These are phyloP conservation scores for Sebastes minor DNA, from an alignment of 2,797 vertebrate species.

Conservation along the genomic window DNA sequence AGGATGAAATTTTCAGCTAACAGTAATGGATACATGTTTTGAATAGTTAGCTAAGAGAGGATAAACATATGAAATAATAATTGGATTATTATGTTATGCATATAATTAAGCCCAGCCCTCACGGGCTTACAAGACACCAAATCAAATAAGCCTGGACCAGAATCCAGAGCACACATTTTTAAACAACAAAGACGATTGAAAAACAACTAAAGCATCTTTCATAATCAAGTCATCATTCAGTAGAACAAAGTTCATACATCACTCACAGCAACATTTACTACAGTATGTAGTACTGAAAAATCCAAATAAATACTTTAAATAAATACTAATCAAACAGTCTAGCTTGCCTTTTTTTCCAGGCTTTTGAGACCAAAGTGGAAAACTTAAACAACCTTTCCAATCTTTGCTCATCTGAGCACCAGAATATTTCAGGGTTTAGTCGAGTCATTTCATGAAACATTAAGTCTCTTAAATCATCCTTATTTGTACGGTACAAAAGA, in stretches of 20 bases:
- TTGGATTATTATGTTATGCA: neutral
- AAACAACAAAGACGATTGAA: neutral
- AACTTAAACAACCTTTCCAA: neutral
- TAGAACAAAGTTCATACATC: neutral
- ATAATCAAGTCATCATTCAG: neutral
- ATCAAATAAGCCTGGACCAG: neutral
- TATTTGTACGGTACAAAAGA: neutral
- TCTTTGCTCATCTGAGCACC: neutral
- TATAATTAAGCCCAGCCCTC: too few relatives aligned
- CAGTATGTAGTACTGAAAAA: neutral
- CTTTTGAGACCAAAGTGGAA: neutral
- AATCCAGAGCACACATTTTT: neutral
- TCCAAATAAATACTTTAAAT: neutral
- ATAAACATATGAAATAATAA: neutral
- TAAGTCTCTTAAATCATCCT: neutral
- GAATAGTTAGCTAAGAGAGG: neutral
- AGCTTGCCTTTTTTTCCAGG: neutral
- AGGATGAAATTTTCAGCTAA: accelerated
- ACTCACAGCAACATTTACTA: neutral
- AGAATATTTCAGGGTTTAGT: neutral
- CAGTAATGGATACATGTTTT: neutral
- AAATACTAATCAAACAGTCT: neutral
- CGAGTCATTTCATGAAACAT: neutral
- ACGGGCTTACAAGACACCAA: neutral
- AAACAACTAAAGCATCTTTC: neutral